Evolutionary conservation across 2,113 vertebrate species (phyloP).

Genomic region (Zosterops pallidus): DNA sequence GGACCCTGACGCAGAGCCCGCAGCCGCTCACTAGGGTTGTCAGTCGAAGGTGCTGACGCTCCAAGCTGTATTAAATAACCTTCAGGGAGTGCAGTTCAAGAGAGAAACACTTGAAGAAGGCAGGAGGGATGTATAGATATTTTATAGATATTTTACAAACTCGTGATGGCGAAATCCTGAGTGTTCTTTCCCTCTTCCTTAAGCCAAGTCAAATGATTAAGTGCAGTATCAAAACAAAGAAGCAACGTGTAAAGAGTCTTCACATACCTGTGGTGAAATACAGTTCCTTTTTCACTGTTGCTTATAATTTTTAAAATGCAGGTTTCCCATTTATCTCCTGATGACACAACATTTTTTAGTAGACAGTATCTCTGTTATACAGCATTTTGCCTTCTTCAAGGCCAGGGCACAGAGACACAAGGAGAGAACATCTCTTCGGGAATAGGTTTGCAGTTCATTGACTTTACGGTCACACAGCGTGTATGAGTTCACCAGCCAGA

Average conservation of each 20-base stretch:
- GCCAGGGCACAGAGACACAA: fast-evolving
- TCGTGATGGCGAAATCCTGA: fast-evolving
- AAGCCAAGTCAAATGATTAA: fast-evolving
- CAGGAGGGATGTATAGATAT: no score
- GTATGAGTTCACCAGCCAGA: not conserved
- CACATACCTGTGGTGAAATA: fast-evolving
- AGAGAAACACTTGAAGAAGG: not conserved
- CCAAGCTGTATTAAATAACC: not conserved
- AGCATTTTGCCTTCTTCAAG: not conserved
- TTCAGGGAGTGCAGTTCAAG: not conserved
- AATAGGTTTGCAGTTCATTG: not conserved
- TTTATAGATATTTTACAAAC: not conserved
- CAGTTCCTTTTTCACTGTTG: not conserved
- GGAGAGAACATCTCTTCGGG: fast-evolving
- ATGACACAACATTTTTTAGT: not conserved
- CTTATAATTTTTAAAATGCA: not conserved
- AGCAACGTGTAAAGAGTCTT: fast-evolving
- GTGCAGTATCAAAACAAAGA: not conserved
- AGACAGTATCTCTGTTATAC: not conserved
- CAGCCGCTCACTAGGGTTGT: fast-evolving
- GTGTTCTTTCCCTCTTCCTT: not conserved
- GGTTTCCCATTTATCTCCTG: not conserved
- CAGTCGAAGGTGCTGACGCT: fast-evolving
- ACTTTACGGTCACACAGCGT: not conserved
- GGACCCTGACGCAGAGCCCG: not conserved